These are phyloP conservation scores for Gymnocephalus cernua DNA, from an alignment of 2,113 vertebrate genomes.

Conservation along the genomic window DNA sequence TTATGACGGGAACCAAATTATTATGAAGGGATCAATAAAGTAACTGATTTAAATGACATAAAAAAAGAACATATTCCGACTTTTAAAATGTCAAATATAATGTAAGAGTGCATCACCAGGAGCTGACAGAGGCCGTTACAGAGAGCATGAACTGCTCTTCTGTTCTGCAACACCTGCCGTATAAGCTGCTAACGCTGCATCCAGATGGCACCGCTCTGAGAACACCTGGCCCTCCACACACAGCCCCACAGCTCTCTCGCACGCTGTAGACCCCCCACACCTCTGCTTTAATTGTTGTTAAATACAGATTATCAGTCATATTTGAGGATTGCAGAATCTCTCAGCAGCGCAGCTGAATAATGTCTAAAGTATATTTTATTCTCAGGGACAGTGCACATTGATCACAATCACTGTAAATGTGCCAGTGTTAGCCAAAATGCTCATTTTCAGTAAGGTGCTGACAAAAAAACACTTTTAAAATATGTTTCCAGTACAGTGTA, in stretches of 20 bases:
- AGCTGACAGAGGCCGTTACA: slow-evolving; percentile 55
- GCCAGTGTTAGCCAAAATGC: neutral
- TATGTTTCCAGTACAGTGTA: neutral
- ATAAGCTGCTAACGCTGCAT: slow-evolving; percentile 70
- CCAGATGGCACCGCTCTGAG: slow-evolving; percentile 80
- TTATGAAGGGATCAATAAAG: neutral
- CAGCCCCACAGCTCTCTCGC: neutral
- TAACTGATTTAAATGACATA: slow-evolving; percentile 26
- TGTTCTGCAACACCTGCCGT: slow-evolving; percentile 78
- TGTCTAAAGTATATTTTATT: neutral
- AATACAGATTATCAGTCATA: slow-evolving; percentile 15
- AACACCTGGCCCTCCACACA: slow-evolving; percentile 79
- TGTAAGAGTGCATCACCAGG: slow-evolving; percentile 49
- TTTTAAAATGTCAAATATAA: slow-evolving; percentile 16
- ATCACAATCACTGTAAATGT: neutral
- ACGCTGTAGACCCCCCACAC: neutral
- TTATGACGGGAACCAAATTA: neutral
- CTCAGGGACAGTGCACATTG: neutral
- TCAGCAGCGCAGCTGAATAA: neutral
- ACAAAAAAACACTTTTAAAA: neutral
- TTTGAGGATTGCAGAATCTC: slow-evolving; percentile 1
- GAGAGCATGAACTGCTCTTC: slow-evolving; percentile 61
- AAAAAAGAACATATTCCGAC: slow-evolving; percentile 2
- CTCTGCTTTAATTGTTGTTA: neutral
- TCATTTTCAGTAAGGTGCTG: neutral